phyloP scores from a whole-genome alignment of 2,113 vertebrate genomes.

The Coptodon bakossiorum region DNA sequence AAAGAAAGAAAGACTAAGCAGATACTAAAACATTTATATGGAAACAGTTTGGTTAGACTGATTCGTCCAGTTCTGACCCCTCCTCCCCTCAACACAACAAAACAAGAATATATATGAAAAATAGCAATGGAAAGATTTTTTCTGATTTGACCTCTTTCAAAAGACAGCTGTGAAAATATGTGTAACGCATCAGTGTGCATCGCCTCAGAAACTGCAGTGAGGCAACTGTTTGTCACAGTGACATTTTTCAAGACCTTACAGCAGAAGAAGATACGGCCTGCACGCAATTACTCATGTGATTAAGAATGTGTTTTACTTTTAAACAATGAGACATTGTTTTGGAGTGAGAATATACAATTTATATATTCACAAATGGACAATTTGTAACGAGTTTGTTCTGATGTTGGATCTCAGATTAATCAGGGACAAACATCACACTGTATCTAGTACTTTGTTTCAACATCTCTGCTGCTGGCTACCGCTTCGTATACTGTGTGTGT shows the following conservation, averaged over 20 bases:
- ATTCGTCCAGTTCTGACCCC: neutral
- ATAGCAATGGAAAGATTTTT: neutral
- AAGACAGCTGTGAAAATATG: neutral
- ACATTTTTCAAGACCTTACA: neutral
- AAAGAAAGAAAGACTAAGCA: neutral
- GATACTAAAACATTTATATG: neutral
- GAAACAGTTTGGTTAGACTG: neutral
- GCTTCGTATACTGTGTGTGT: slow-evolving; percentile 1
- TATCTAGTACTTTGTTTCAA: slow-evolving; percentile 3
- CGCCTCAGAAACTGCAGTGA: neutral
- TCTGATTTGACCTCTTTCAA: neutral
- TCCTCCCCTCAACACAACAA: neutral
- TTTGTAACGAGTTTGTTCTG: neutral
- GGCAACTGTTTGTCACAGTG: neutral
- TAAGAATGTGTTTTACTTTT: neutral
- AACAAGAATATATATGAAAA: neutral
- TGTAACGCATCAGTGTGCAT: neutral
- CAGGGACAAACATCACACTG: slow-evolving; percentile 23
- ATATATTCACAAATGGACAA: neutral
- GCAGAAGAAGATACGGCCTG: neutral
- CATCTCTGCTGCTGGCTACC: neutral
- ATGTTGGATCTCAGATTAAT: neutral
- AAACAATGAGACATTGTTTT: neutral
- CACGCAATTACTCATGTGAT: neutral
- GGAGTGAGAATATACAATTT: neutral